Evolutionary conservation across 2,888 invertebrate species (phyloP).

Genomic region (Sinodicranocentrus sp.): DNA sequence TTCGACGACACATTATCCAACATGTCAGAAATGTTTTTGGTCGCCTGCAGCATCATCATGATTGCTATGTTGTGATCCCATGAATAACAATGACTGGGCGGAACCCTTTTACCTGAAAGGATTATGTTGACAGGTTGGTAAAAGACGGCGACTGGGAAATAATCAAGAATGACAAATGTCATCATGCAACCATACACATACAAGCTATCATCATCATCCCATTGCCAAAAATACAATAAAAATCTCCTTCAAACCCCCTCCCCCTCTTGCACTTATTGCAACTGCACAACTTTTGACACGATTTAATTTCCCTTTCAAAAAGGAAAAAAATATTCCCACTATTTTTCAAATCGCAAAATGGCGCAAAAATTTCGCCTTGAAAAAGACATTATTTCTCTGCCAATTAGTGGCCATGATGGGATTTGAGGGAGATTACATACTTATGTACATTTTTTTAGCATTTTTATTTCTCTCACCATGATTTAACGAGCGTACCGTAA

Average conservation of each 20-base stretch:
- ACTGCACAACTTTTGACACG: no score
- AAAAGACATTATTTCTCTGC: slow-evolving; percentile 3
- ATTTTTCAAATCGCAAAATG: no score
- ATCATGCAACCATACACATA: no score
- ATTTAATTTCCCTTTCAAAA: no score
- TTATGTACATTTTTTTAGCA: no score
- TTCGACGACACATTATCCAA: not conserved
- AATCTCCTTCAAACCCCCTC: no score
- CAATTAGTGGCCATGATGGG: not conserved
- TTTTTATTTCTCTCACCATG: not conserved
- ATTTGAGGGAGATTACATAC: no score
- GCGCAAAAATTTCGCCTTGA: not conserved
- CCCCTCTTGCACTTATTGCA: no score
- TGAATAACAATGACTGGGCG: slow-evolving; percentile 64
- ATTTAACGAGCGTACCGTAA: not conserved
- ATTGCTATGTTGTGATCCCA: slow-evolving; percentile 58
- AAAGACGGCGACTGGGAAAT: not conserved
- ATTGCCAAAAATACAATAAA: no score
- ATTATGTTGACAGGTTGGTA: slow-evolving; percentile 60
- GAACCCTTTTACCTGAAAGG: slow-evolving; percentile 45
- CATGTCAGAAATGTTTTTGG: not conserved
- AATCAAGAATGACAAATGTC: slow-evolving; percentile 20
- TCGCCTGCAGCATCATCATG: slow-evolving; percentile 11
- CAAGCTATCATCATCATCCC: no score
- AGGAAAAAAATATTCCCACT: no score